Evolutionary conservation across 2,888 invertebrate genomes (phyloP), one percentile per base, ranked within the genome.

Genomic region (Pharmacophagus antenor): DNA sequence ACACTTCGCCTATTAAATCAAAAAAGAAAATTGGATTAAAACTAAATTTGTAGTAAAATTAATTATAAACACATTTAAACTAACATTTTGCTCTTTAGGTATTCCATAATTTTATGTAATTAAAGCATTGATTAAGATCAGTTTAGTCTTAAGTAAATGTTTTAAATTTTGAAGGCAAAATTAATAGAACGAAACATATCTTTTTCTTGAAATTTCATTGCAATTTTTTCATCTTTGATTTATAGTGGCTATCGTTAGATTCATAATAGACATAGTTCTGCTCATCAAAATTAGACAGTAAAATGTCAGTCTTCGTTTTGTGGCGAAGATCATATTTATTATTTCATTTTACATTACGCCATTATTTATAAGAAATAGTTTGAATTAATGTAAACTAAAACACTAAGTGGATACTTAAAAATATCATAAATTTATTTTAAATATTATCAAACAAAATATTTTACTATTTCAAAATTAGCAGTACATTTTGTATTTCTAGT

Each of bases 121-220:
- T 56, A 42, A 42, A 18, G 25, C 49, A 41, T 17, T 10, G 54
- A 55, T 55, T 49, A 17, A 18, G 41, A 51, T 57, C 21, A 1
- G n/a, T 46, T 44, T 27, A 7, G 7, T 27, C 27, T 51, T 25
- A 49, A 42, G 21, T 41, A 48, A 59, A 54, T 49, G 42, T 53
- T 48, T 53, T 15, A 53, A 54, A 51, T 21, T 47, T 49, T 50
- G 50, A 60, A 60, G 55, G 55, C 25, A 46, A 50, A 51, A 10
- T 56, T 47, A 60, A 56, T 46, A 51, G 60, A 60, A 50, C 59
- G 55, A 44, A 55, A 55, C 48, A 5, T 44, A 44, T 44, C 21
- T n/a, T 54, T 41, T 49, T 25, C 48, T 20, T 44, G 18, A 44
- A 44, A 44, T 44, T 18, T 7, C 7, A 44, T 8, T 44, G 17